Conservation (phyloP, 2,797 vertebrate genomes). For the Halcyon badia region DNA sequence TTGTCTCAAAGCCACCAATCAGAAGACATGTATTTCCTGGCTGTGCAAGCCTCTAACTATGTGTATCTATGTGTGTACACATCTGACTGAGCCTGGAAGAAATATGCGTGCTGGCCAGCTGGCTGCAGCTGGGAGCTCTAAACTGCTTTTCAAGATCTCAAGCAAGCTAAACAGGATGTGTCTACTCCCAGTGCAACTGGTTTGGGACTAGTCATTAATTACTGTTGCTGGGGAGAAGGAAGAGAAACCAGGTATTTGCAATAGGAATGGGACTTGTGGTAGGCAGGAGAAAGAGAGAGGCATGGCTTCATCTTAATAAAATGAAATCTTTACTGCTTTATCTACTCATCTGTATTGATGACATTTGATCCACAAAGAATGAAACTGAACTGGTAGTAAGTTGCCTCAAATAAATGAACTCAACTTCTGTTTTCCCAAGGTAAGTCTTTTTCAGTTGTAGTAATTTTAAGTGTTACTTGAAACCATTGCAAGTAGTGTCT, state of each 20-base stretch:
- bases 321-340: neutral
- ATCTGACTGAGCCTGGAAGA: neutral
- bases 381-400: neutral
- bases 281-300: neutral
- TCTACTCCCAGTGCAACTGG: neutral
- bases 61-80: neutral
- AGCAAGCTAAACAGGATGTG: slow-evolving; percentile 47
- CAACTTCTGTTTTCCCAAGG: neutral
- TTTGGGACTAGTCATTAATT: slow-evolving; percentile 24
- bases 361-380: neutral
- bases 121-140: neutral
- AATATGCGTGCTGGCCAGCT: neutral
- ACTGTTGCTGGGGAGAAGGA: neutral
- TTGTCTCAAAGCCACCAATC: neutral
- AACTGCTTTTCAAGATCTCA: slow-evolving; percentile 27
- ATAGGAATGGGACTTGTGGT: neutral
- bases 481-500: neutral
- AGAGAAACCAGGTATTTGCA: neutral
- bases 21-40: neutral
- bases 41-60: neutral
- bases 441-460: neutral
- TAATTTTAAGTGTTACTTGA: neutral
- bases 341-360: neutral
- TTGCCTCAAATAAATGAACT: neutral
- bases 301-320: neutral